Evolutionary conservation across 2,113 vertebrate species (phyloP), one percentile per base, ranked within the genome.

Genomic region (Baryphthengus martii): DNA sequence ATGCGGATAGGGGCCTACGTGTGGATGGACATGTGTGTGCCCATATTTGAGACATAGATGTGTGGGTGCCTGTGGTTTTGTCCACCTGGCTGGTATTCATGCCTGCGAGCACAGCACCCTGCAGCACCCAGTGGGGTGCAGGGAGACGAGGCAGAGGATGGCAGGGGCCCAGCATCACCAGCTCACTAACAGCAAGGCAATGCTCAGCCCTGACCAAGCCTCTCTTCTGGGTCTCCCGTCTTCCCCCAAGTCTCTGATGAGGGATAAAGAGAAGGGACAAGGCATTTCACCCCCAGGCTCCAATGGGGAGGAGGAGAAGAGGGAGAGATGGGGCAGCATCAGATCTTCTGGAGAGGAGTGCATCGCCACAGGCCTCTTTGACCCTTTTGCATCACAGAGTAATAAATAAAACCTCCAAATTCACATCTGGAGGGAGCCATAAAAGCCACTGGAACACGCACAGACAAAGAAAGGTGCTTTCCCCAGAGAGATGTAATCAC

Each of bases 1-100:
- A 0, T 20, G 47, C 45, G 42, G 65, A 26, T 7, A 50, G 52
- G 33, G 33, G 14, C 0, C 0, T 20, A 67, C 7, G 1, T 2
- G 1, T 58, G 47, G 29, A 23, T 0, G 0, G 16, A 53, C 14
- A 1, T 2, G 1, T 62, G 47, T 59, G 55, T 14, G 25, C 53
- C 75, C 62, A 7, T n/a, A 45, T 4, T 7, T 63, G 62, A 62
- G 61, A 49, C 31, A 10, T 2, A 17, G 67, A 33, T 11, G n/a
- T 21, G 45, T 58, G 50, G 40, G n/a, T 56, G 40, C 29, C 3
- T 2, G 31, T 81, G 74, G 44, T 53, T 88, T 85, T 77, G 50
- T 42, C 47, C 61, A n/a, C 16, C 50, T 53, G 56, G 56, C 50
- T 63, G 65, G 33, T 1, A 4, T 7, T 29, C 59, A 37, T 1